phyloP scores from a whole-genome alignment of 1,140 invertebrate species.

The Pachypeltis micranthus region DNA sequence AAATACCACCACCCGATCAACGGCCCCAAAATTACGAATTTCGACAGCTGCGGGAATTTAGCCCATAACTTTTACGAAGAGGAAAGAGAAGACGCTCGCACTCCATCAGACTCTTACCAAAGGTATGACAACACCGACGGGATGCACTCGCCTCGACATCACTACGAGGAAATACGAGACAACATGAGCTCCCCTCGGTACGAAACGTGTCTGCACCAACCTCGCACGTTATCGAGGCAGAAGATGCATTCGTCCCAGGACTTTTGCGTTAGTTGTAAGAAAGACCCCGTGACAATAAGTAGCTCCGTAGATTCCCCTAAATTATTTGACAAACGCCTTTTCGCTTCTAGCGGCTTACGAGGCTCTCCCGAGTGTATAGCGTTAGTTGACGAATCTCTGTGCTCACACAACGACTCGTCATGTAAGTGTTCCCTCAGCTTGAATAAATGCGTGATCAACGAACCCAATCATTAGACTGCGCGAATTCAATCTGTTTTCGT shows the following conservation, averaged over 20 bases:
- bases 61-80: conserved; percentile 8
- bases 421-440: conserved; percentile 15
- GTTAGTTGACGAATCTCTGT: conserved; percentile 19
- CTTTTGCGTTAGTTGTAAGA: conserved; percentile 10
- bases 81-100: background rate
- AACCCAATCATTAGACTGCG: conserved; percentile 12
- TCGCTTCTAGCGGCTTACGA: conserved; percentile 1
- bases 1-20: background rate
- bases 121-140: background rate
- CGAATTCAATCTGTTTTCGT: no score
- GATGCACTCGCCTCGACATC: conserved; percentile 7
- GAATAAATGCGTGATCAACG: conserved; percentile 6
- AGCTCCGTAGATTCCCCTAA: conserved; percentile 1
- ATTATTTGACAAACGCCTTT: conserved; percentile 12
- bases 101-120: background rate
- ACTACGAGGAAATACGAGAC: conserved; percentile 20
- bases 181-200: background rate
- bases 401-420: conserved; percentile 19
- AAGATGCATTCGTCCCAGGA: background rate
- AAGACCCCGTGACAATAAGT: conserved; percentile 12
- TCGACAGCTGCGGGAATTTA: conserved; percentile 7
- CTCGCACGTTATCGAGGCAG: background rate
- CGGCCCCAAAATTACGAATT: background rate
- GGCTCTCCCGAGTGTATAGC: conserved; percentile 18
- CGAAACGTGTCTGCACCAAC: background rate